These are phyloP conservation scores for Caranx ignobilis DNA, from an alignment of 2,113 vertebrate genomes.

Conservation along the genomic window DNA sequence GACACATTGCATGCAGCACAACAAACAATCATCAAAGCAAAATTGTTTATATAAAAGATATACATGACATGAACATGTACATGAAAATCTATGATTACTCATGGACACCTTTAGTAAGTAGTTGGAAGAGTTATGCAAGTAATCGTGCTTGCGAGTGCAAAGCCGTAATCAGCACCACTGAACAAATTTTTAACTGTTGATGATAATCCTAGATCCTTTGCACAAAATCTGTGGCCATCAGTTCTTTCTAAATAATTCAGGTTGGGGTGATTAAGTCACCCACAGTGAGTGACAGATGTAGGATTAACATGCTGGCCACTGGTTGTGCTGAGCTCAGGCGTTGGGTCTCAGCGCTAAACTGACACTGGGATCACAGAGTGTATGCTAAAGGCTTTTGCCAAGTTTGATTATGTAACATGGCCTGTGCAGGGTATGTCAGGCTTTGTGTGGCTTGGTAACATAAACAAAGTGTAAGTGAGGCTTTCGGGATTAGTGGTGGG, in stretches of 20 bases:
- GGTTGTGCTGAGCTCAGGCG: conserved; percentile 64
- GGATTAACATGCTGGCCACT: conserved; percentile 60
- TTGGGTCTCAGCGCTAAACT: conserved; percentile 47
- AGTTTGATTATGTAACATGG: conserved; percentile 59
- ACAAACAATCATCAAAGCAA: not conserved
- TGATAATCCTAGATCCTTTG: conserved; percentile 22
- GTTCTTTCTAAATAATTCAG: conserved; percentile 56
- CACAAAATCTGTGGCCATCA: conserved; percentile 16
- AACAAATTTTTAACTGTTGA: conserved; percentile 15
- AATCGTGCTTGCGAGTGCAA: not conserved
- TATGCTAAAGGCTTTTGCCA: conserved; percentile 32
- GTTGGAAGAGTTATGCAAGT: not conserved
- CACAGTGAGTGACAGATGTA: conserved; percentile 62
- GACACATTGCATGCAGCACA: no score
- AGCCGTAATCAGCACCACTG: not conserved
- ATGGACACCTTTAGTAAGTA: not conserved
- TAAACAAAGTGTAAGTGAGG: conserved; percentile 42
- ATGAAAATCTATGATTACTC: not conserved
- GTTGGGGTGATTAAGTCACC: conserved; percentile 55
- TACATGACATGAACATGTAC: not conserved
- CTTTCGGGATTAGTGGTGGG: conserved; percentile 48
- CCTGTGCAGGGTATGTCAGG: conserved; percentile 3
- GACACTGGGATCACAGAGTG: conserved; percentile 51
- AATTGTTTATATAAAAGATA: not conserved
- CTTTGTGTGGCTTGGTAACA: conserved; percentile 34